Conservation (phyloP, 1,140 invertebrate species). For the Zaprionus lachaisei region DNA sequence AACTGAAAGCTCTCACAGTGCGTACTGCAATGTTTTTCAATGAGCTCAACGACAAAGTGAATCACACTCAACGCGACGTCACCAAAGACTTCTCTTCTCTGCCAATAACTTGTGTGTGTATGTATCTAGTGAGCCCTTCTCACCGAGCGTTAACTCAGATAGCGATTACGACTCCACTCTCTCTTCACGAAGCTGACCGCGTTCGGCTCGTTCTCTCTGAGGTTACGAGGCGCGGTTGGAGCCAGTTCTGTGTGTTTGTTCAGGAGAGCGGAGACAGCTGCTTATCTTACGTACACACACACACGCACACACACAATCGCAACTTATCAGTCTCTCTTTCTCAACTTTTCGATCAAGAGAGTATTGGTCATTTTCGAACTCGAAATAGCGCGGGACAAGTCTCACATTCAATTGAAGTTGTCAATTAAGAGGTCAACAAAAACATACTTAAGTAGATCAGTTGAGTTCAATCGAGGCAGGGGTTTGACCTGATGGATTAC, state of each 20-base stretch:
- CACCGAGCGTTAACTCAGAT: conserved; percentile 23
- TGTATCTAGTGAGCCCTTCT: conserved; percentile 47
- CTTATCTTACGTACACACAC: conserved; percentile 16
- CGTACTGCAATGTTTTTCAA: conserved; percentile 25
- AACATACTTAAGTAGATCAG: background rate
- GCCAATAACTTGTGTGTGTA: conserved; percentile 10
- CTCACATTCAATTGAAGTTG: conserved; percentile 39
- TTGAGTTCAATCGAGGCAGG: background rate
- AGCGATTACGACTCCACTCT: conserved; percentile 15
- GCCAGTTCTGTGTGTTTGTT: conserved; percentile 22
- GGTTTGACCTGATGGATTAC: background rate
- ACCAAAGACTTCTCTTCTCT: conserved; percentile 26
- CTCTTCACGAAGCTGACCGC: background rate
- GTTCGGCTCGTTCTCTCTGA: background rate
- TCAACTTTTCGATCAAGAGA: background rate
- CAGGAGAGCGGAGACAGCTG: conserved; percentile 21
- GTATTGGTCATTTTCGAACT: conserved; percentile 21
- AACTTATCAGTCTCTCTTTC: conserved; percentile 32
- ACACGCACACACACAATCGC: background rate
- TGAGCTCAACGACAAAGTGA: conserved; percentile 32
- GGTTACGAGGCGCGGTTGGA: conserved; percentile 38
- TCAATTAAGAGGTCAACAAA: conserved; percentile 44
- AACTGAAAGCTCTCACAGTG: conserved; percentile 27
- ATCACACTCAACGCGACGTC: conserved; percentile 38
- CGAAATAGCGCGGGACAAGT: conserved; percentile 13